phyloP scores from a whole-genome alignment of 2,113 vertebrate genomes.

The Etheostoma spectabile region DNA sequence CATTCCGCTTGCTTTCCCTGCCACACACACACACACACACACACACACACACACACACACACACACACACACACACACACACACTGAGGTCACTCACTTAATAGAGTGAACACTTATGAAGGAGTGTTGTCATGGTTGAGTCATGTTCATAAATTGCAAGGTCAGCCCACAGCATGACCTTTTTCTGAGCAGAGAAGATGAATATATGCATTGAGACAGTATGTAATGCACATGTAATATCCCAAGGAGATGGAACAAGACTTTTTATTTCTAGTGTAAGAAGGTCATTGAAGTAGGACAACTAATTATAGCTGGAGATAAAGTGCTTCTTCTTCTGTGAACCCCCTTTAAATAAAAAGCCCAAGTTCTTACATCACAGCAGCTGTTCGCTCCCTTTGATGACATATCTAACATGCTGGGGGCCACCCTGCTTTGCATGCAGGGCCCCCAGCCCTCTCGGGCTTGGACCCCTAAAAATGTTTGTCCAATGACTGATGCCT shows the following conservation, averaged over 20 bases:
- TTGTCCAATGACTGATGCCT: no score
- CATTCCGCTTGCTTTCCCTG: no score
- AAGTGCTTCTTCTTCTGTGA: background rate
- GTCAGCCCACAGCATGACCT: background rate
- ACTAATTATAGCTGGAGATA: slow-evolving; percentile 36
- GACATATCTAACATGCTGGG: no score
- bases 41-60: no score
- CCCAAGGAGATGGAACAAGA: background rate
- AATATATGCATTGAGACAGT: background rate
- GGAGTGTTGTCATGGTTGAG: background rate
- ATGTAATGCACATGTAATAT: background rate
- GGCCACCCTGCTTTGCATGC: no score
- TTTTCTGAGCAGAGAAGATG: background rate
- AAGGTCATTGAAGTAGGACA: slow-evolving; percentile 47
- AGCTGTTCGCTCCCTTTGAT: background rate
- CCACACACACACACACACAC: no score
- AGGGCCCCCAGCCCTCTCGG: no score
- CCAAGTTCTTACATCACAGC: background rate
- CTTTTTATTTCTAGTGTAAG: slow-evolving; percentile 23
- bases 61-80: no score
- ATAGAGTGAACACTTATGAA: background rate
- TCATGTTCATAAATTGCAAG: background rate
- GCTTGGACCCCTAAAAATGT: no score
- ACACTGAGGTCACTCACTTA: no score
- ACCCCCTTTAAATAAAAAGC: background rate